These are phyloP conservation scores for Pachyuromys duprasi DNA, from an alignment of 2,797 vertebrate genomes.

Conservation along the genomic window DNA sequence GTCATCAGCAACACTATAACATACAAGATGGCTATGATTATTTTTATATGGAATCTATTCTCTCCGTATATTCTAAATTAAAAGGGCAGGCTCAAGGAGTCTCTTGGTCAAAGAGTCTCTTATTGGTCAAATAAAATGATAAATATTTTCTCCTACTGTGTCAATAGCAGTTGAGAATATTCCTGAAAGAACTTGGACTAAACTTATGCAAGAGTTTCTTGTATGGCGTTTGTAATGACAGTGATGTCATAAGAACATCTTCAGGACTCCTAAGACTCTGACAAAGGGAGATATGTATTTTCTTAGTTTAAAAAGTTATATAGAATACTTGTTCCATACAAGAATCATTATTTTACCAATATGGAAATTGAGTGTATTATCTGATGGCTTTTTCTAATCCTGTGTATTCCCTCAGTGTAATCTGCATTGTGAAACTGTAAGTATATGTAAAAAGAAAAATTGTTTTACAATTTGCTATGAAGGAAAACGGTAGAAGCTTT, in stretches of 20 bases:
- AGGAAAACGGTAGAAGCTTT: neutral
- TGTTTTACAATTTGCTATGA: neutral
- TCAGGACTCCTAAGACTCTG: constrained; percentile 26
- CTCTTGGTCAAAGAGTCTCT: constrained; percentile 22
- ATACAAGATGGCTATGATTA: neutral
- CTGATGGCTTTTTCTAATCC: constrained; percentile 29
- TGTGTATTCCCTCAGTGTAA: constrained; percentile 12
- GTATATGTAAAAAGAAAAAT: neutral
- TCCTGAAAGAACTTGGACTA: constrained; percentile 3
- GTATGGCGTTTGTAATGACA: neutral
- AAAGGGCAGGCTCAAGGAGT: constrained; percentile 41
- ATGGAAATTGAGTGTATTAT: constrained; percentile 37
- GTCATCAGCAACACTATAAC: neutral
- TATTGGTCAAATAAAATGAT: constrained; percentile 36
- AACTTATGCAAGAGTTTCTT: constrained; percentile 1
- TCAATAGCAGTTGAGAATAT: constrained; percentile 41
- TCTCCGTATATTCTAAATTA: constrained; percentile 56
- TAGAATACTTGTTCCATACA: constrained; percentile 36
- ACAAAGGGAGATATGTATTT: neutral
- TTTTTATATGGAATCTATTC: constrained; percentile 22
- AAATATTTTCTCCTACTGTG: constrained; percentile 42
- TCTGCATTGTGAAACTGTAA: constrained; percentile 8
- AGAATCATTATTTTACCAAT: constrained; percentile 5
- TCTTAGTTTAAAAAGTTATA: constrained; percentile 22
- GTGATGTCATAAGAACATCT: constrained; percentile 9